Conservation (phyloP, 1,140 invertebrate species). For the Glomeris maerens region DNA sequence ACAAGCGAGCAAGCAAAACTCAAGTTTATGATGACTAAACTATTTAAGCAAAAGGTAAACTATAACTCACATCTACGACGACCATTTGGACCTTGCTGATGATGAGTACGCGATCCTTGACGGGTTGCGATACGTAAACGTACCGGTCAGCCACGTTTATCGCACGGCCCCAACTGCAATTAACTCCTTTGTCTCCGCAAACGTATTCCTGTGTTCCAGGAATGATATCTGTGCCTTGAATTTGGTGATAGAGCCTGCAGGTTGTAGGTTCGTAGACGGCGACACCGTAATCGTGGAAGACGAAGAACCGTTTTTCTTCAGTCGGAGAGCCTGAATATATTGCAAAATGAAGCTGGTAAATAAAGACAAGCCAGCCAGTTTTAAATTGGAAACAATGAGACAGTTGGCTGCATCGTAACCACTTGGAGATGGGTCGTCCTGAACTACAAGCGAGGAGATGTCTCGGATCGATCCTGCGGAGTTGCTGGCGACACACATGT, state of each 20-base stretch:
- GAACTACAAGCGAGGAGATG: slow-evolving; percentile 53
- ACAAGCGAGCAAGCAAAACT: neutral
- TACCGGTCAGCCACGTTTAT: slow-evolving; percentile 57
- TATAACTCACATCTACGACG: slow-evolving; percentile 46
- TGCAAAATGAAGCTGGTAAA: neutral
- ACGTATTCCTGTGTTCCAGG: slow-evolving; percentile 58
- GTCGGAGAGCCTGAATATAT: slow-evolving; percentile 38
- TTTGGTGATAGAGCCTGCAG: slow-evolving; percentile 55
- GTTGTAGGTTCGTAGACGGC: slow-evolving; percentile 58
- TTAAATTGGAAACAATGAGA: too few species aligned
- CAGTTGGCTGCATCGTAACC: slow-evolving; percentile 14
- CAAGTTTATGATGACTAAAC: neutral
- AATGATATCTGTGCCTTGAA: slow-evolving; percentile 56
- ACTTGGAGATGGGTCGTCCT: slow-evolving; percentile 52
- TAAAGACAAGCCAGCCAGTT: neutral
- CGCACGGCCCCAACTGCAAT: slow-evolving; percentile 55
- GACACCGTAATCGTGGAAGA: slow-evolving; percentile 62
- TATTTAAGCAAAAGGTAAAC: neutral
- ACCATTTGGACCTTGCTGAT: slow-evolving; percentile 58
- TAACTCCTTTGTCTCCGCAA: slow-evolving; percentile 47
- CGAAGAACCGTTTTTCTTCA: slow-evolving; percentile 49
- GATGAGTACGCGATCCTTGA: slow-evolving; percentile 49
- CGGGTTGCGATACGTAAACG: slow-evolving; percentile 59
- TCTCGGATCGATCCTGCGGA: slow-evolving; percentile 52
- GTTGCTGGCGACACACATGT: slow-evolving; percentile 60